phyloP scores from a whole-genome alignment of 2,797 vertebrate genomes.

The Cirrhinus mrigala region DNA sequence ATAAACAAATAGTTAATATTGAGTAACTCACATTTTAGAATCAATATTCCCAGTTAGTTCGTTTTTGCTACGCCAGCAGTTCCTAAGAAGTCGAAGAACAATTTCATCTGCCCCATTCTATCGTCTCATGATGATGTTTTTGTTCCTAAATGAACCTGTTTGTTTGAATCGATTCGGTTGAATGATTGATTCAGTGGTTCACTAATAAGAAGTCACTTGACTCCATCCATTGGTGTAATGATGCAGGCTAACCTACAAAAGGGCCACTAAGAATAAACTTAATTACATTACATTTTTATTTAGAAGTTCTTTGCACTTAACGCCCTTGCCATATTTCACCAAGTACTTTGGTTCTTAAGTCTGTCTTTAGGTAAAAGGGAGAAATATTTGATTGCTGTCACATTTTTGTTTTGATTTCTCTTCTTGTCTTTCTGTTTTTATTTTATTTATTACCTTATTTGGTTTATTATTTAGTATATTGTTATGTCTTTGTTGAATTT shows the following conservation, averaged over 20 bases:
- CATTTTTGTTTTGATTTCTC: too few relatives aligned
- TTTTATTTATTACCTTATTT: too few relatives aligned
- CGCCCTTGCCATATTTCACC: too few relatives aligned
- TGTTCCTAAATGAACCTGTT: neutral
- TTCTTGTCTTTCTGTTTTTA: too few relatives aligned
- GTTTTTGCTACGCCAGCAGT: neutral
- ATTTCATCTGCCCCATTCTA: too few relatives aligned
- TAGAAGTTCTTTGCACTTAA: too few relatives aligned
- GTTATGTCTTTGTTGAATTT: too few relatives aligned
- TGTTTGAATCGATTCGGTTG: neutral
- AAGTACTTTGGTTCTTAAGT: too few relatives aligned
- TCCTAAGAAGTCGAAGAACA: neutral
- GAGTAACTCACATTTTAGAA: neutral
- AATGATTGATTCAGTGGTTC: neutral
- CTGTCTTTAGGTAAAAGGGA: too few relatives aligned
- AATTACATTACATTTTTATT: neutral
- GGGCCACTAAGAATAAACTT: neutral
- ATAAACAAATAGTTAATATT: neutral
- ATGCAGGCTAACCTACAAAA: neutral
- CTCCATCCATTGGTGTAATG: neutral
- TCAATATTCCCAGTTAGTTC: neutral
- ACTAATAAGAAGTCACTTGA: neutral
- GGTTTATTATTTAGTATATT: too few relatives aligned
- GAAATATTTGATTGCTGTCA: too few relatives aligned
- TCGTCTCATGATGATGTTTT: neutral